A percentile compares a stretch with the other conserved stretches of the same genome.
These are phyloP conservation scores for Diprion similis DNA, from an alignment of 1,140 invertebrate species.

Conservation along the genomic window DNA sequence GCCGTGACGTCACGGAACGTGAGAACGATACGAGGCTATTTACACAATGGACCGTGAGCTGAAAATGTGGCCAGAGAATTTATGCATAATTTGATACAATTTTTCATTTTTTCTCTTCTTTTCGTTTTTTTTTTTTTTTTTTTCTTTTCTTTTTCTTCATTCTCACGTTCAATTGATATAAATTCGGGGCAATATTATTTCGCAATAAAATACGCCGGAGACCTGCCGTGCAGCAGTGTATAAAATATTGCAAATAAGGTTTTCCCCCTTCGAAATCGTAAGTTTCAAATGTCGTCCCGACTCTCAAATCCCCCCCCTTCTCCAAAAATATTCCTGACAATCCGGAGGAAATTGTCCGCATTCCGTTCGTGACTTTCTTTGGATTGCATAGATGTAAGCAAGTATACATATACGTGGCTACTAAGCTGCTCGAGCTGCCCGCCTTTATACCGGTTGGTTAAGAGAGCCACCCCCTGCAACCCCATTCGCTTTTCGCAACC, in stretches of 20 bases:
- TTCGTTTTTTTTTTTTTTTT: too few species aligned
- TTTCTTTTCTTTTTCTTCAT: background rate
- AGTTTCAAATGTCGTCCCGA: slow-evolving; percentile 26
- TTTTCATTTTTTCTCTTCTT: too few species aligned
- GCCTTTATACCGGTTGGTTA: too few species aligned
- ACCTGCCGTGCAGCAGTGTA: background rate
- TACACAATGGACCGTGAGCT: too few species aligned
- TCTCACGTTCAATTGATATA: background rate
- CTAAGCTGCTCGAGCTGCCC: too few species aligned
- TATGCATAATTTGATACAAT: too few species aligned
- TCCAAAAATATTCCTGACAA: slow-evolving; percentile 55
- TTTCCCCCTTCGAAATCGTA: slow-evolving; percentile 35
- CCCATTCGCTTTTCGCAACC: too few species aligned
- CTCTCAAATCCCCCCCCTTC: slow-evolving; percentile 27
- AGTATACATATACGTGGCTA: too few species aligned
- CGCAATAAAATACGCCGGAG: background rate
- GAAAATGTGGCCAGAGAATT: too few species aligned
- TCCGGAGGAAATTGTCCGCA: slow-evolving; percentile 54
- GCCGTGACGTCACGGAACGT: background rate
- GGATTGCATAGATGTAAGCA: slow-evolving; percentile 9
- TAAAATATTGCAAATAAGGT: slow-evolving; percentile 60
- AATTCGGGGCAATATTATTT: slow-evolving; percentile 4
- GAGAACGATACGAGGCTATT: background rate
- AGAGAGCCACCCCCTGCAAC: too few species aligned
- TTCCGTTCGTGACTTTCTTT: slow-evolving; percentile 46